Evolutionary conservation across 2,888 invertebrate genomes (phyloP).

Genomic region (Drosophila acutilabella): DNA sequence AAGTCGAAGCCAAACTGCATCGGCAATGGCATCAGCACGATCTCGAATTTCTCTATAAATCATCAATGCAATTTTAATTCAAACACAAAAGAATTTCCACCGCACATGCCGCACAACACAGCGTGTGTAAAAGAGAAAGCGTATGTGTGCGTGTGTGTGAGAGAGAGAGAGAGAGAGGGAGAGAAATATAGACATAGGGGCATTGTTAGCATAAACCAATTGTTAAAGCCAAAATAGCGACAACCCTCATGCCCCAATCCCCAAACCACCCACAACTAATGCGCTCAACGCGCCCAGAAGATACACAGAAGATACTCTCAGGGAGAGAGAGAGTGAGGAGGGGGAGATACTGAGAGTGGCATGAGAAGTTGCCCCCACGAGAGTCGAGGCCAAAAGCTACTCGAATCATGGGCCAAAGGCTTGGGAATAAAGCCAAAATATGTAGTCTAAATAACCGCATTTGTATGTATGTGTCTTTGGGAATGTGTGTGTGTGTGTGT

Average conservation of each 20-base stretch:
- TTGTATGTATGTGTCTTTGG: conserved; percentile 29
- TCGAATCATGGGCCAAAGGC: conserved; percentile 66
- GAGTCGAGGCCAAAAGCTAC: conserved; percentile 63
- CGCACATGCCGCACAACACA: conserved; percentile 43
- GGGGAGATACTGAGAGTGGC: not conserved
- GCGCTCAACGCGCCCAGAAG: conserved; percentile 74
- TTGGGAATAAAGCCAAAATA: conserved; percentile 76
- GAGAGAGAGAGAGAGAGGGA: conserved; percentile 1
- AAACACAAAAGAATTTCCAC: conserved; percentile 75
- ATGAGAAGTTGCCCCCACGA: conserved; percentile 41
- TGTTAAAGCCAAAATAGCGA: conserved; percentile 76
- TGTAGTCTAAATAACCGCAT: conserved; percentile 75
- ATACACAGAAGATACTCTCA: conserved; percentile 44
- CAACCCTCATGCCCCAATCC: conserved; percentile 41
- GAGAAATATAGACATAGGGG: conserved; percentile 28
- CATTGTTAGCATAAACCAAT: conserved; percentile 79
- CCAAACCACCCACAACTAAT: conserved; percentile 58
- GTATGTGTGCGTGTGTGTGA: conserved; percentile 16
- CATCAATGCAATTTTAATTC: conserved; percentile 78
- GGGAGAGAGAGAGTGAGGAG: not conserved
- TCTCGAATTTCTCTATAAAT: conserved; percentile 67
- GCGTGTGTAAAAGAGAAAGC: conserved; percentile 21
- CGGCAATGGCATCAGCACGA: conserved; percentile 49
- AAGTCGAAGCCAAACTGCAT: conserved; percentile 31
- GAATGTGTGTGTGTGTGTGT: conserved; percentile 20